These are phyloP conservation scores for Heliconius aoede DNA, from an alignment of 2,888 invertebrate genomes.

Conservation along the genomic window DNA sequence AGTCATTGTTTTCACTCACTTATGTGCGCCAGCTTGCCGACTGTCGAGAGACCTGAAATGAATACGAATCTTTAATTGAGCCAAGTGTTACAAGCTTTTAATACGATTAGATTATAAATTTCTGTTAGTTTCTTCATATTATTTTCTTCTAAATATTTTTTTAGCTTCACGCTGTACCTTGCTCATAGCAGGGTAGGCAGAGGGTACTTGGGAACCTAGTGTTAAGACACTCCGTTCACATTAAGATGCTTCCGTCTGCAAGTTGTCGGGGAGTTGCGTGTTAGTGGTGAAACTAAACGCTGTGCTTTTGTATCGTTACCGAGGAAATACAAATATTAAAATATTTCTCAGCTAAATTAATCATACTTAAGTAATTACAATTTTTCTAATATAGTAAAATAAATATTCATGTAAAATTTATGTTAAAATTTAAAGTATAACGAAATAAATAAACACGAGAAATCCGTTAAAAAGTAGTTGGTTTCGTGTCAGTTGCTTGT, in stretches of 20 bases:
- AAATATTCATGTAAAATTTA: neutral
- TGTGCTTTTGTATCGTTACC: too few relatives aligned
- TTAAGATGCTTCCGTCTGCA: too few relatives aligned
- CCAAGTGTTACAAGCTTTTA: slow-evolving; percentile 26
- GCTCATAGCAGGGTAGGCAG: too few relatives aligned
- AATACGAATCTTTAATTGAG: slow-evolving; percentile 51
- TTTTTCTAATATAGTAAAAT: neutral
- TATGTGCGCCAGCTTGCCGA: slow-evolving; percentile 80
- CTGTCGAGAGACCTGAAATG: slow-evolving; percentile 70
- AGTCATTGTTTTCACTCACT: slow-evolving; percentile 64
- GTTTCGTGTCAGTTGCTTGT: slow-evolving; percentile 6
- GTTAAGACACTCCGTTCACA: too few relatives aligned
- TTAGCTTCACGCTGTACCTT: too few relatives aligned
- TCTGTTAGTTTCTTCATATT: neutral
- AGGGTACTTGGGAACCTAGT: too few relatives aligned
- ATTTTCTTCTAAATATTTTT: neutral
- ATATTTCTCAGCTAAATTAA: neutral
- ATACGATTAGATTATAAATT: slow-evolving; percentile 5
- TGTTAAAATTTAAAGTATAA: too few relatives aligned
- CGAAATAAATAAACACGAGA: slow-evolving; percentile 2
- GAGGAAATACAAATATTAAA: too few relatives aligned
- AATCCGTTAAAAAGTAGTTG: slow-evolving; percentile 4
- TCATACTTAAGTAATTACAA: neutral
- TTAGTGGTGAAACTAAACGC: too few relatives aligned
- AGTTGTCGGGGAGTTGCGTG: too few relatives aligned